Evolutionary conservation across 2,888 invertebrate genomes (phyloP).

Genomic region (Rhopalosiphum nymphaeae): DNA sequence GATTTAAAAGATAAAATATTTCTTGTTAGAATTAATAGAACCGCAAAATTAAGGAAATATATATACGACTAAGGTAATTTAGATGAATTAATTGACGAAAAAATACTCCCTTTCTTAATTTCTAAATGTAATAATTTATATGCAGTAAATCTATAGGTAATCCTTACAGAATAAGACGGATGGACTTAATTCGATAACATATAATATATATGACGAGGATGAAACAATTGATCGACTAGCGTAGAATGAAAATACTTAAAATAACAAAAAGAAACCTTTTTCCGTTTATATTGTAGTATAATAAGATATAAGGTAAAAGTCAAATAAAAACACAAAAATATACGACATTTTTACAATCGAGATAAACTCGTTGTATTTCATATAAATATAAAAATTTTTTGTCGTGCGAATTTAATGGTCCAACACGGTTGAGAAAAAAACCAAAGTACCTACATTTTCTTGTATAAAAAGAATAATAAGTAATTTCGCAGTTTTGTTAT

Average conservation of each 20-base stretch:
- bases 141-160: not conserved
- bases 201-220: not conserved
- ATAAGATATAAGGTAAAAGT: not conserved
- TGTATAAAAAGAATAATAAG: not conserved
- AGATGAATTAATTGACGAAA: not conserved
- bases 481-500: conserved; percentile 12
- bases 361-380: not conserved
- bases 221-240: not conserved
- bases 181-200: not conserved
- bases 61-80: not conserved
- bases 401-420: not conserved
- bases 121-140: not conserved
- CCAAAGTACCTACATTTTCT: not conserved
- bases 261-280: not conserved
- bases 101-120: not conserved
- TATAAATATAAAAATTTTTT: not conserved
- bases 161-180: not conserved
- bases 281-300: not conserved
- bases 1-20: not conserved
- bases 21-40: not conserved
- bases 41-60: not conserved
- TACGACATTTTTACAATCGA: conserved; percentile 11
- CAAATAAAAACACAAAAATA: not conserved
- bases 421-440: not conserved
- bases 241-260: not conserved